A percentile compares a stretch with the other conserved stretches of the same genome.
These are phyloP conservation scores for Aspidiotus destructor DNA, from an alignment of 2,888 invertebrate species.

Conservation along the genomic window DNA sequence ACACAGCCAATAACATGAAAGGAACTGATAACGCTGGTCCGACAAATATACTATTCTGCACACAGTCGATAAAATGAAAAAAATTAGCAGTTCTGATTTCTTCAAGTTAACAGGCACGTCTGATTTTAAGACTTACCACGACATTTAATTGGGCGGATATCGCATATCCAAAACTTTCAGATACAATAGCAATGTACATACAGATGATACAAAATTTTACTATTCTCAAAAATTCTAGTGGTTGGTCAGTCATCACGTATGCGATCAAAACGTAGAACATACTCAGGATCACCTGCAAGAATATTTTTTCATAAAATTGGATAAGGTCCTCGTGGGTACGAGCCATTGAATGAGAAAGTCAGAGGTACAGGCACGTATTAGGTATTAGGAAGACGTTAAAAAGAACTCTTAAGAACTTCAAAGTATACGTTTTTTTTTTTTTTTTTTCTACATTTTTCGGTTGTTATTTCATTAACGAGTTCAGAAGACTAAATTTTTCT, in stretches of 20 bases:
- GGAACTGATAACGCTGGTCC: slow-evolving; percentile 82
- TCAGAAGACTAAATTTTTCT: too few species aligned
- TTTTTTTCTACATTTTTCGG: too few species aligned
- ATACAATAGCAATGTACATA: slow-evolving; percentile 60
- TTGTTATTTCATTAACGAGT: too few species aligned
- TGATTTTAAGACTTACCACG: slow-evolving; percentile 52
- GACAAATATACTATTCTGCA: slow-evolving; percentile 75
- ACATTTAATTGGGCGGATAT: slow-evolving; percentile 65
- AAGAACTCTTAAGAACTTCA: neutral
- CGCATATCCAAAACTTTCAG: slow-evolving; percentile 66
- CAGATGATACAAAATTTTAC: slow-evolving; percentile 60
- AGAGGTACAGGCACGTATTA: too few species aligned
- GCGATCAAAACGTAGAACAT: slow-evolving; percentile 59
- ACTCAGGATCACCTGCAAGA: slow-evolving; percentile 48
- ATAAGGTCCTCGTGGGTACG: slow-evolving; percentile 35
- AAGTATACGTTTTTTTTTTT: neutral
- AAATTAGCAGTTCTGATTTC: neutral
- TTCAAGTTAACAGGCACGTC: neutral
- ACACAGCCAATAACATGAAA: slow-evolving; percentile 74
- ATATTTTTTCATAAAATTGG: too few species aligned
- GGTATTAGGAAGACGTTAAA: neutral
- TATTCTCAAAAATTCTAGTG: slow-evolving; percentile 57
- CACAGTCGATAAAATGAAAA: neutral
- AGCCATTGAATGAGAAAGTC: slow-evolving; percentile 11
- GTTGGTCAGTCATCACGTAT: slow-evolving; percentile 66